phyloP scores from a whole-genome alignment of 2,888 invertebrate genomes.

The Spodoptera littoralis region DNA sequence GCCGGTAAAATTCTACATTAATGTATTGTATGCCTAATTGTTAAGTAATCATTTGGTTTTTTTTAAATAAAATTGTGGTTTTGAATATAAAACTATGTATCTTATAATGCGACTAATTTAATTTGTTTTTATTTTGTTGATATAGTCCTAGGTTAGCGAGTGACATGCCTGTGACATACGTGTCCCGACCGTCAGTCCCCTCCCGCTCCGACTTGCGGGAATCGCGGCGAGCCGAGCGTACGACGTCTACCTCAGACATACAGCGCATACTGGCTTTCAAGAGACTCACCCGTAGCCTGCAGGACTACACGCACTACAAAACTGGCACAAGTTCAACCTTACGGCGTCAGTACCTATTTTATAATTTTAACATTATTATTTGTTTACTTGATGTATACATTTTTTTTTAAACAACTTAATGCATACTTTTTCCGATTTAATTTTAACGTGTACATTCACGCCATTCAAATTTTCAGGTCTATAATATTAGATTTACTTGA shows the following conservation, averaged over 20 bases:
- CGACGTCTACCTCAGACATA: slow-evolving; percentile 50
- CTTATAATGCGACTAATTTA: too few relatives aligned
- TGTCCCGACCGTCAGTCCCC: slow-evolving; percentile 28
- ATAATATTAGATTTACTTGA: too few relatives aligned
- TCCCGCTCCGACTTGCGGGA: slow-evolving; percentile 25
- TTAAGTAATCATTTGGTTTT: too few relatives aligned
- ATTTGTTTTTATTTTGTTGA: background rate
- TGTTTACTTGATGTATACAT: too few relatives aligned
- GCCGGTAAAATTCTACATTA: slow-evolving; percentile 17
- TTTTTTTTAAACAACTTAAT: too few relatives aligned
- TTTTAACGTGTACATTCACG: too few relatives aligned
- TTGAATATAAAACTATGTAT: too few relatives aligned
- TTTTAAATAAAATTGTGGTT: too few relatives aligned
- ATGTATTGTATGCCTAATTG: background rate
- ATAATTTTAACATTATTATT: background rate
- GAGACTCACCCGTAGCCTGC: slow-evolving; percentile 58
- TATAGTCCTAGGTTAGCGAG: slow-evolving; percentile 28
- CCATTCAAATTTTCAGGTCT: too few relatives aligned
- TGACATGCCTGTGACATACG: slow-evolving; percentile 29
- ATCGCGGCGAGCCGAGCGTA: slow-evolving; percentile 41
- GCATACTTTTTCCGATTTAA: too few relatives aligned
- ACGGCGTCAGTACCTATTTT: slow-evolving; percentile 45
- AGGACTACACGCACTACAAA: slow-evolving; percentile 39
- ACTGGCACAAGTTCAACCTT: slow-evolving; percentile 25
- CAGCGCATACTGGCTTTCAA: slow-evolving; percentile 67